Base-by-base conservation (phyloP, 1,140 invertebrate genomes). In the Lordiphosa stackelbergi region DNA sequence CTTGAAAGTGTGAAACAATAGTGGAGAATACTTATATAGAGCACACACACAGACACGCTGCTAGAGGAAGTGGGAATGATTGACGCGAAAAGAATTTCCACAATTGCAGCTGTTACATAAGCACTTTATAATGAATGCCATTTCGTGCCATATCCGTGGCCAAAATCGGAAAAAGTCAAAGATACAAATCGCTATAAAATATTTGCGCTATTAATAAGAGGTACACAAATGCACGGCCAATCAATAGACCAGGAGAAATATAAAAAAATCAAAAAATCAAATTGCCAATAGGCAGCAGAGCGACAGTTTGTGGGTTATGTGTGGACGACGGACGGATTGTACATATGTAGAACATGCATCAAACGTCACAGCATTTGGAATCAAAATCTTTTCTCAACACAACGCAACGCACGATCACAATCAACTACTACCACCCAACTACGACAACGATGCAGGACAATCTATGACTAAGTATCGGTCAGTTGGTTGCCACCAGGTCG, bases 111-210 rank as follows among this genome's bases (percentile, higher is more conserved):
- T 61, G 54, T 81, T 79, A 66, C 77, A 73, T 73, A 73, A 73
- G 69, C 54, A 72, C 65, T 64, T 57, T 58, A 68, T 81, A 81
- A 70, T 75, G 66, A 75, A 60, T 58, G 52, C 57, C 40, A 66
- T 71, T 61, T 65, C 73, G 56, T 61, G 61, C 53, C 68, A 71
- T 69, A 73, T 81, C 75, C 71, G 74, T 75, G 71, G 66, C 75
- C 75, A 79, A 52, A 66, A 78, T 77, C 73, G 73, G 11, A 61
- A 73, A 77, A 70, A 75, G 66, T 75, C 74, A 81, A 66, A 81
- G 74, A 79, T 79, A 71, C 70, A 81, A 79, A 79, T 79, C 77
- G 68, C 71, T 58, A 74, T 75, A 71, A 79, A 79, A 79, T 81
- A 75, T 83, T 83, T 64, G 56, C 13, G 77, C 75, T 75, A 79